phyloP scores from a whole-genome alignment of 2,888 invertebrate species.

The Gasteruption jaculator region DNA sequence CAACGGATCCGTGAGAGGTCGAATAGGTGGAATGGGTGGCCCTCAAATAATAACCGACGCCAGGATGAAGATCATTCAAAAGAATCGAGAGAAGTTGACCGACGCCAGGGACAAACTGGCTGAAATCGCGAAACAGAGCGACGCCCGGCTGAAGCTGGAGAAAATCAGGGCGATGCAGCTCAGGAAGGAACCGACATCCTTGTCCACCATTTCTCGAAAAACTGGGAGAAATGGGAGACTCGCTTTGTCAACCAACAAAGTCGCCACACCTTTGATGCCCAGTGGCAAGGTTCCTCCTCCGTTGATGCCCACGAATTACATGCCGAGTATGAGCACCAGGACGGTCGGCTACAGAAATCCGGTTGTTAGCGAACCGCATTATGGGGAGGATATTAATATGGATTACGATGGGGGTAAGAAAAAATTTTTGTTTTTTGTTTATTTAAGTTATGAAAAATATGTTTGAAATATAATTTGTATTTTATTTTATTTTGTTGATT shows the following conservation, averaged over 20 bases:
- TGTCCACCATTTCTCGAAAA: conserved; percentile 53
- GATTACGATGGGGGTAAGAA: conserved; percentile 38
- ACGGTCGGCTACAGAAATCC: conserved; percentile 35
- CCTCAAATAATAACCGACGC: conserved; percentile 59
- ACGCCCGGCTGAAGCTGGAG: conserved; percentile 70
- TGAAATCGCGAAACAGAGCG: conserved; percentile 69
- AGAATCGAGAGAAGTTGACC: conserved; percentile 69
- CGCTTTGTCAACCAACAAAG: conserved; percentile 54
- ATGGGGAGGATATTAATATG: conserved; percentile 36
- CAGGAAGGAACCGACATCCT: conserved; percentile 47
- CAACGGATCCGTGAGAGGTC: conserved; percentile 28
- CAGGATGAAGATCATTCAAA: conserved; percentile 72
- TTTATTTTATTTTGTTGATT: conserved; percentile 2
- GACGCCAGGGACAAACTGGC: conserved; percentile 79
- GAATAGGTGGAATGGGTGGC: conserved; percentile 26
- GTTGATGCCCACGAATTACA: conserved; percentile 25
- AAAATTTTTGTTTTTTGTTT: too few relatives aligned
- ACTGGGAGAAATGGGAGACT: conserved; percentile 56
- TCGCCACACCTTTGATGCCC: conserved; percentile 24
- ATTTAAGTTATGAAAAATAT: too few relatives aligned
- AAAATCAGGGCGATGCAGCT: conserved; percentile 56
- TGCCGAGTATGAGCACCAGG: conserved; percentile 30
- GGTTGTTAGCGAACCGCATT: conserved; percentile 33
- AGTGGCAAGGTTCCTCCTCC: conserved; percentile 18
- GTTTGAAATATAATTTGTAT: background rate